phyloP scores from a whole-genome alignment of 2,113 vertebrate species.

The Meles meles region DNA sequence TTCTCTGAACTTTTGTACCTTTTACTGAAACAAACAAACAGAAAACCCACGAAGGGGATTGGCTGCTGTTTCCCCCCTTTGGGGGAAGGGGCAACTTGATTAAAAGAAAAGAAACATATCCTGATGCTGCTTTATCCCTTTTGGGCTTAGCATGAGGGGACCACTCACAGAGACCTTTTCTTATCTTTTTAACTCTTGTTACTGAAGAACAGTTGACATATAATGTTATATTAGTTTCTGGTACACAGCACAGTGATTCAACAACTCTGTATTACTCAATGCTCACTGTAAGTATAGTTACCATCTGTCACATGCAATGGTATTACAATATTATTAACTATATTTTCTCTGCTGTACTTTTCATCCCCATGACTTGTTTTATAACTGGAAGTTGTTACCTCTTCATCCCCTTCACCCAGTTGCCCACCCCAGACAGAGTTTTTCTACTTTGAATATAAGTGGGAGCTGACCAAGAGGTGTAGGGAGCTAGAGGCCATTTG shows the following conservation, averaged over 20 bases:
- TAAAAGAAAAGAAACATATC: not conserved
- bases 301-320: not conserved
- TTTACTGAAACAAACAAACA: not conserved
- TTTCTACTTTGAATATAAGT: not conserved
- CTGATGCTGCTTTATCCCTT: not conserved
- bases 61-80: not conserved
- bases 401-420: not conserved
- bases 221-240: not conserved
- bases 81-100: not conserved
- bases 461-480: not conserved
- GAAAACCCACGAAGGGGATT: not conserved
- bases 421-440: not conserved
- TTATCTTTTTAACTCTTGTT: not conserved
- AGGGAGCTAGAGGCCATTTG: not conserved
- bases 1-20: not conserved
- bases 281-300: not conserved
- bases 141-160: not conserved
- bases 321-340: not conserved
- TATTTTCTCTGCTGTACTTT: not conserved
- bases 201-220: not conserved
- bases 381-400: not conserved
- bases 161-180: not conserved
- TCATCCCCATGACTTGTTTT: not conserved
- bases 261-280: not conserved
- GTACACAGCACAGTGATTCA: not conserved